phyloP scores from a whole-genome alignment of 1,140 invertebrate species.

The Ruditapes philippinarum region DNA sequence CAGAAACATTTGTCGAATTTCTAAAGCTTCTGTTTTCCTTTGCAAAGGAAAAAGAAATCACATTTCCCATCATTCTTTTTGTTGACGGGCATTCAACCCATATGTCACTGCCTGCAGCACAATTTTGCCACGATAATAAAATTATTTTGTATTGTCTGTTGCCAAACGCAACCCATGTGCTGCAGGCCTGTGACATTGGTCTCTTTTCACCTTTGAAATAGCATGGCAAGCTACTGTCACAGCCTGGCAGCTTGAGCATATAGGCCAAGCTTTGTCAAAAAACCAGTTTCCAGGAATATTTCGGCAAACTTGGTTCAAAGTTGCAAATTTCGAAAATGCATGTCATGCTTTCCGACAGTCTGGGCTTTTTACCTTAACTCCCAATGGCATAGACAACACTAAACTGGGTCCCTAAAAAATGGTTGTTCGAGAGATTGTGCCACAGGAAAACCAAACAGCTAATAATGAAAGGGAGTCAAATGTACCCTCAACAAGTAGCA shows the following conservation, averaged over 20 bases:
- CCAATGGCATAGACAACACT: not conserved
- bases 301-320: not conserved
- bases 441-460: too few species aligned
- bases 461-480: too few species aligned
- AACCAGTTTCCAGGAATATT: constrained; percentile 1
- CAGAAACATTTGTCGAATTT: not conserved
- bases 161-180: not conserved
- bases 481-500: too few species aligned
- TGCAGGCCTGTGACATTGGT: not conserved
- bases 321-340: not conserved
- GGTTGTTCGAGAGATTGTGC: too few species aligned
- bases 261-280: not conserved
- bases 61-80: not conserved
- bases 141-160: not conserved
- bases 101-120: not conserved
- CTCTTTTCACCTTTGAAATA: not conserved
- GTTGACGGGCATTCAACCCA: not conserved
- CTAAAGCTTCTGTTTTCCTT: not conserved
- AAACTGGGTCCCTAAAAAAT: not conserved
- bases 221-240: not conserved
- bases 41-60: not conserved
- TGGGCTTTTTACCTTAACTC: not conserved
- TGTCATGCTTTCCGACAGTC: not conserved
- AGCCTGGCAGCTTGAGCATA: not conserved
- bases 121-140: not conserved